These are phyloP conservation scores for Eledona agricola DNA, from an alignment of 2,888 invertebrate species.

Conservation along the genomic window DNA sequence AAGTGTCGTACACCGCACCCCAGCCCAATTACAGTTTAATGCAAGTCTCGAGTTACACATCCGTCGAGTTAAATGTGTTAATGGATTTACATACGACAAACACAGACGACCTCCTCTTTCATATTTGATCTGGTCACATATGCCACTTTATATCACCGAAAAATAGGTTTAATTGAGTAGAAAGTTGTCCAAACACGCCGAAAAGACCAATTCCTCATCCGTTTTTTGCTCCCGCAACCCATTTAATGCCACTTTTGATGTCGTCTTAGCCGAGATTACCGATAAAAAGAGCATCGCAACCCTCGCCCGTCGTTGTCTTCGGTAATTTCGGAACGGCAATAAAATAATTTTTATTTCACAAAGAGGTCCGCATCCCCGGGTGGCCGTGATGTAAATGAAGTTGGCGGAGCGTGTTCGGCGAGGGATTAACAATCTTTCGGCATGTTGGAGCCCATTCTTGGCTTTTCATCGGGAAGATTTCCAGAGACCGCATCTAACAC, in stretches of 20 bases:
- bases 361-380: conserved; percentile 31
- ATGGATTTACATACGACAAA: conserved; percentile 40
- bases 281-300: conserved; percentile 10
- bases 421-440: conserved; percentile 45
- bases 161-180: conserved; percentile 29
- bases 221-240: conserved; percentile 9
- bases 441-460: conserved; percentile 41
- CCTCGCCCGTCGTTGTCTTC: neutral
- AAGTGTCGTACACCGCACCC: no score
- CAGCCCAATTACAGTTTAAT: conserved; percentile 32
- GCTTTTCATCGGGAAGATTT: conserved; percentile 37
- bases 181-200: conserved; percentile 14
- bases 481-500: conserved; percentile 46
- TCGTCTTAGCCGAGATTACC: conserved; percentile 22
- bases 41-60: conserved; percentile 23
- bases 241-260: conserved; percentile 18
- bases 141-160: conserved; percentile 22
- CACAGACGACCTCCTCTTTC: conserved; percentile 22
- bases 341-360: conserved; percentile 10
- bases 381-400: conserved; percentile 45
- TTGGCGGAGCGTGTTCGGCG: conserved; percentile 42
- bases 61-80: conserved; percentile 38
- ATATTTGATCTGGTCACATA: conserved; percentile 45
- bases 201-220: conserved; percentile 9
- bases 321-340: conserved; percentile 2